Percentiles rank a stretch among this genome's conserved stretches.
These are phyloP conservation scores for Tenualosa ilisha DNA, from an alignment of 2,797 vertebrate species.

Conservation along the genomic window DNA sequence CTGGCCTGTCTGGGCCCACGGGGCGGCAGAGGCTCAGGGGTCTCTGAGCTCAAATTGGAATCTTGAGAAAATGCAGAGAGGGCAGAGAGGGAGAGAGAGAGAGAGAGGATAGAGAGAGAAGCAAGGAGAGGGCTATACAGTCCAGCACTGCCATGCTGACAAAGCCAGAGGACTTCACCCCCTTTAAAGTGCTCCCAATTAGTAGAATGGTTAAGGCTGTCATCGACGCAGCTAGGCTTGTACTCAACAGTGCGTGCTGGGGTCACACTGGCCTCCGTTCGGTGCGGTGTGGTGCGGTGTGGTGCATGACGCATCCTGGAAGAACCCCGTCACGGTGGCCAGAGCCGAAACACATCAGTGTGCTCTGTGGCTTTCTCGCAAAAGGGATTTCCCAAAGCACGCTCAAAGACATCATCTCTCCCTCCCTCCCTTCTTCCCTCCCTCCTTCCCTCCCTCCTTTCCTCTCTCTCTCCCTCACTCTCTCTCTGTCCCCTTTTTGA, in stretches of 20 bases:
- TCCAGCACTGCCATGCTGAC: background rate
- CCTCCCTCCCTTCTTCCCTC: background rate
- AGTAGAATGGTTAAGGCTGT: constrained; percentile 58
- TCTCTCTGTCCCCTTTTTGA: background rate
- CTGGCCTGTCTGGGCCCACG: background rate
- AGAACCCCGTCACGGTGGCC: constrained; percentile 28
- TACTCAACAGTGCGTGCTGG: constrained; percentile 26
- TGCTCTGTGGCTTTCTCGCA: background rate
- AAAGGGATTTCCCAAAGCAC: constrained; percentile 17
- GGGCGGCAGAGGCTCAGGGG: background rate
- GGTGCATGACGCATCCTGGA: constrained; percentile 61
- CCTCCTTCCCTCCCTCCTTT: background rate
- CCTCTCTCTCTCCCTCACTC: background rate
- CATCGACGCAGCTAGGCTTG: constrained; percentile 57
- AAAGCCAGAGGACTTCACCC: background rate
- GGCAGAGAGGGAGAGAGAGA: constrained; percentile 28
- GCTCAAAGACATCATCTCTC: constrained; percentile 10
- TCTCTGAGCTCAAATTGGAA: background rate
- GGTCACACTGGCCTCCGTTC: constrained; percentile 29
- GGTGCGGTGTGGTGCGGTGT: constrained; percentile 53
- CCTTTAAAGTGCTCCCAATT: constrained; percentile 44
- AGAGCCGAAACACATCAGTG: background rate
- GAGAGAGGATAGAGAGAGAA: constrained; percentile 31
- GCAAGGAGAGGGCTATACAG: background rate
- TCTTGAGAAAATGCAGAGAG: constrained; percentile 28